Percentiles rank a stretch among this genome's conserved stretches.
phyloP scores from a whole-genome alignment of 2,113 vertebrate species.

The Pholis gunnellus region DNA sequence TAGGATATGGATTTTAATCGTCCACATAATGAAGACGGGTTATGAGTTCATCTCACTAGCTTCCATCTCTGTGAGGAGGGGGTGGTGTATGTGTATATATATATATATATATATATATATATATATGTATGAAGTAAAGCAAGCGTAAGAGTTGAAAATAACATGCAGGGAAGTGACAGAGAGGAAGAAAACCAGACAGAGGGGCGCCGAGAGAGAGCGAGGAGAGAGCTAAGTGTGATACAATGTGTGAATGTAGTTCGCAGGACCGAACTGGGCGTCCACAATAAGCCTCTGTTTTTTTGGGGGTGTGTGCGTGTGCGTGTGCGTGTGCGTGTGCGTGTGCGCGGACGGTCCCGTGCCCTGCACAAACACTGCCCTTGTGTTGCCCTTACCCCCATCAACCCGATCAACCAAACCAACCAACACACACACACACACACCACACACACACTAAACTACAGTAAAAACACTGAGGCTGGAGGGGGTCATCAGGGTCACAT shows the following conservation, averaged over 20 bases:
- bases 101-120: too few species aligned
- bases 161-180: background rate
- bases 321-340: slow-evolving; percentile 4
- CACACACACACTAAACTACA: slow-evolving; percentile 37
- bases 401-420: too few species aligned
- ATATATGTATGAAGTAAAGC: background rate
- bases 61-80: background rate
- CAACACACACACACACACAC: slow-evolving; percentile 48
- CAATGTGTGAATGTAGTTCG: slow-evolving; percentile 74
- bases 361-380: slow-evolving; percentile 80
- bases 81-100: too few species aligned
- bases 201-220: slow-evolving; percentile 11
- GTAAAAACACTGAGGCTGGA: slow-evolving; percentile 47
- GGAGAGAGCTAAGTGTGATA: slow-evolving; percentile 48
- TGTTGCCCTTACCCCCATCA: slow-evolving; percentile 70
- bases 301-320: too few species aligned
- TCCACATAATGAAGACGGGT: background rate
- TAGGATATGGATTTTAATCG: background rate
- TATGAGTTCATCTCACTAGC: slow-evolving; percentile 16
- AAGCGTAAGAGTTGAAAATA: background rate
- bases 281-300: slow-evolving; percentile 79
- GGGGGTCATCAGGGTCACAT: slow-evolving; percentile 54
- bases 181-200: background rate
- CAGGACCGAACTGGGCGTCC: slow-evolving; percentile 57
- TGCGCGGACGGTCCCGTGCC: slow-evolving; percentile 73